Evolutionary conservation across 2,113 vertebrate genomes (phyloP).

Genomic region (Scomber colias): DNA sequence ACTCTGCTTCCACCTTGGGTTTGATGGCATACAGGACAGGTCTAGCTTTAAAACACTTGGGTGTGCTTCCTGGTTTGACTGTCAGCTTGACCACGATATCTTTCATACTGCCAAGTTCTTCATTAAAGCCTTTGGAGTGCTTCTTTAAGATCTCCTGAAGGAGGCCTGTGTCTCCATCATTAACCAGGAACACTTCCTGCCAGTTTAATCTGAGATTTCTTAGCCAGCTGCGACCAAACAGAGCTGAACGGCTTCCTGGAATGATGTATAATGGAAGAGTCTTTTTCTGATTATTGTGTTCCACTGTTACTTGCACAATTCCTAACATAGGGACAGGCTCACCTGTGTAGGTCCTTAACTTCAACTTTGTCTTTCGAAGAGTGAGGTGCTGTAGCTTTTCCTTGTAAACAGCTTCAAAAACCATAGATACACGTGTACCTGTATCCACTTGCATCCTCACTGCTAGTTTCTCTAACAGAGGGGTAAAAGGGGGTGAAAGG

Average conservation of each 20-base stretch:
- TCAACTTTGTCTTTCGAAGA: neutral
- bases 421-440: conserved; percentile 23
- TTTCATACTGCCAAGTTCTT: conserved; percentile 11
- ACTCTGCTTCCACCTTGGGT: conserved; percentile 5
- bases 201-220: conserved; percentile 30
- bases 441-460: conserved; percentile 20
- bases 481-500: too few species aligned
- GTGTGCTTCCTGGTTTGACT: conserved; percentile 16
- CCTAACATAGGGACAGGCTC: neutral
- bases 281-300: neutral
- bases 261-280: conserved; percentile 37
- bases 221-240: neutral
- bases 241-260: conserved; percentile 2
- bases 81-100: neutral
- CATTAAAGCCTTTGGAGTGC: neutral
- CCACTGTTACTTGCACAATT: neutral
- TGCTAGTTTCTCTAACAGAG: neutral
- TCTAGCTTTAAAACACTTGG: conserved; percentile 8
- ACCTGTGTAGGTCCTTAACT: conserved; percentile 20
- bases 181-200: neutral
- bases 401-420: conserved; percentile 13
- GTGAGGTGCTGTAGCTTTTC: neutral
- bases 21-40: conserved; percentile 6
- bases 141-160: conserved; percentile 21
- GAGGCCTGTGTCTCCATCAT: neutral